Evolutionary conservation across 2,797 vertebrate species (phyloP), one percentile per base, ranked within the genome.

Genomic region (Acanthornis magna): DNA sequence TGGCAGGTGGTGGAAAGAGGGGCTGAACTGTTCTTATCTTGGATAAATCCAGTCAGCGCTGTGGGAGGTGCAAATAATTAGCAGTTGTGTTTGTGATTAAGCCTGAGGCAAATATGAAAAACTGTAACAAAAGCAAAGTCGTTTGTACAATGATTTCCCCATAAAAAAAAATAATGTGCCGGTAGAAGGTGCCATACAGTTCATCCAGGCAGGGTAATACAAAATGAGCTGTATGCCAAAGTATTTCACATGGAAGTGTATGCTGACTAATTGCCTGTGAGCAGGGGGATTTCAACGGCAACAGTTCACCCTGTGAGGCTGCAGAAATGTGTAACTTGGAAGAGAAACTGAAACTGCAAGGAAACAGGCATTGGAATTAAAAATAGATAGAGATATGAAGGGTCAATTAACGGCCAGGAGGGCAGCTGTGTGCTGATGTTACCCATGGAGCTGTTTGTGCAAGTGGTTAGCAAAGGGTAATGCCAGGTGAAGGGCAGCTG

Each of bases 21-120:
- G 43, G 13, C 86, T 61, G 86, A 83, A 51, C 50, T 40, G 54
- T 77, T 91, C 84, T 91, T 91, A 85, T 78, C 84, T 77, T n/a
- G 81, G 50, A 73, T 68, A 77, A 95, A 66, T 63, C 55, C 34
- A 17, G 77, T 27, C 82, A 48, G 66, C 1, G 0, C 80, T 25
- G 53, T 3, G 3, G 88, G 88, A 91, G 71, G 74, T 85, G 60
- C 67, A 82, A 82, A 65, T 89, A 93, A 95, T 94, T 93, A 95
- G 80, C 53, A 36, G 38, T 76, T 30, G 30, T 22, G 42, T 32
- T 92, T 0, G 0, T 58, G 60, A 63, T 85, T 61, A 85, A 89
- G 85, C 78, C 29, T 7, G 48, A 61, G 82, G 87, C 78, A 78
- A 87, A 85, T 50, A 57, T 11, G 8, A 67, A 82, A 94, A 91